Percentiles rank a stretch among this genome's conserved stretches.
Conservation (phyloP, 2,113 vertebrate genomes). For the Brachypteracias leptosomus region DNA sequence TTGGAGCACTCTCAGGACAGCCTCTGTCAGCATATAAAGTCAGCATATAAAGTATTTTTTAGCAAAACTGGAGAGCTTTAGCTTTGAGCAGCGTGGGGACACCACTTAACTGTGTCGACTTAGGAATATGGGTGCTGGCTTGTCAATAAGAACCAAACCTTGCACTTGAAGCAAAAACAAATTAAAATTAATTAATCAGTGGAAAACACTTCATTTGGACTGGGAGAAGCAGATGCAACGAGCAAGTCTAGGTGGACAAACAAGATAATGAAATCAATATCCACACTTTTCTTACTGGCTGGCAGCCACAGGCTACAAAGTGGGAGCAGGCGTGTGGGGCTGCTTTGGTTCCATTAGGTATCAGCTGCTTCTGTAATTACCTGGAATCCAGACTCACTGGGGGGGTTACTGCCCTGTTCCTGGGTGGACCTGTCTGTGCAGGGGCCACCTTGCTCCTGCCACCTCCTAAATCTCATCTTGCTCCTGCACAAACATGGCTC, state of each 20-base stretch:
- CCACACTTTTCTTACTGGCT: slow-evolving; percentile 32
- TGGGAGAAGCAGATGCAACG: slow-evolving; percentile 44
- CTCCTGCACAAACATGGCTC: background rate
- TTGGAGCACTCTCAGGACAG: background rate
- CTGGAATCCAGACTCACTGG: background rate
- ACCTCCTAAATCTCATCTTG: background rate
- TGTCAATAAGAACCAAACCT: slow-evolving; percentile 56
- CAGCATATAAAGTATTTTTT: background rate
- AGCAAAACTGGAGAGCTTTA: background rate
- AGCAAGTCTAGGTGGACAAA: slow-evolving; percentile 62
- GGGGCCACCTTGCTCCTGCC: background rate
- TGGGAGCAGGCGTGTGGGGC: background rate
- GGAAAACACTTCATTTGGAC: slow-evolving; percentile 59
- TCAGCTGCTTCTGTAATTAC: slow-evolving; percentile 30
- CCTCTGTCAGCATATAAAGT: too few species aligned
- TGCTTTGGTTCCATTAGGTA: background rate
- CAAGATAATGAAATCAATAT: slow-evolving; percentile 67
- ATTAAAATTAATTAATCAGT: slow-evolving; percentile 60
- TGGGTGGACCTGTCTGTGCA: background rate
- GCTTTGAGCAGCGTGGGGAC: background rate
- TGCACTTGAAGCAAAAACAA: slow-evolving; percentile 48
- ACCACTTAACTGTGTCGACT: background rate
- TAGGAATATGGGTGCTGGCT: background rate
- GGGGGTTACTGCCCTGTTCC: background rate
- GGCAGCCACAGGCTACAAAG: slow-evolving; percentile 33